These are phyloP conservation scores for Melangyna quadrimaculata DNA, from an alignment of 2,888 invertebrate genomes.

Conservation along the genomic window DNA sequence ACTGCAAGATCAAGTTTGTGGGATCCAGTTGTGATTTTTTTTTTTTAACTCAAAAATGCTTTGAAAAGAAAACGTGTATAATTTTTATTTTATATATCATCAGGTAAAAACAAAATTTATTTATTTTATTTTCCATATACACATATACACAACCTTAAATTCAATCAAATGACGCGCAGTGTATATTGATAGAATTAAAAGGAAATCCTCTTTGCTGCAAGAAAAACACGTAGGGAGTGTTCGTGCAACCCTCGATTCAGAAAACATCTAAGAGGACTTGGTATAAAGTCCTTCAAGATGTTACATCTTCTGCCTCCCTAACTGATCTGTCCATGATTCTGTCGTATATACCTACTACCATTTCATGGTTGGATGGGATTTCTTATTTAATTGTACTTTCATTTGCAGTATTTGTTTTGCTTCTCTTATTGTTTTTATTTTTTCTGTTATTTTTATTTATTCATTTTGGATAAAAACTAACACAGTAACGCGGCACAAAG, in stretches of 20 bases:
- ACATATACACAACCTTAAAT: too few relatives aligned
- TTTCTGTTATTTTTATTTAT: neutral
- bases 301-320: neutral
- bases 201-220: slow-evolving; percentile 44
- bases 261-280: slow-evolving; percentile 12
- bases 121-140: too few relatives aligned
- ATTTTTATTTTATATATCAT: too few relatives aligned
- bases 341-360: neutral
- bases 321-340: neutral
- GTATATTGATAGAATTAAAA: neutral
- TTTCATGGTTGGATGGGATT: neutral
- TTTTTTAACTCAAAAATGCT: too few relatives aligned
- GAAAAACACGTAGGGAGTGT: slow-evolving; percentile 60
- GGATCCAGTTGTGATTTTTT: too few relatives aligned
- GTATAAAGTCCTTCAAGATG: slow-evolving; percentile 1
- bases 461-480: slow-evolving; percentile 9
- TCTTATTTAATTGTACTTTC: slow-evolving; percentile 23
- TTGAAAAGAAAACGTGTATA: too few relatives aligned
- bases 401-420: slow-evolving; percentile 23
- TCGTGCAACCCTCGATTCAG: slow-evolving; percentile 28
- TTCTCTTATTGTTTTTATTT: neutral
- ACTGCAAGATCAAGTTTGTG: too few relatives aligned
- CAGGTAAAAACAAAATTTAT: too few relatives aligned
- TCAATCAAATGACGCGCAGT: neutral
- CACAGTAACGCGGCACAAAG: neutral